phyloP scores from a whole-genome alignment of 2,797 vertebrate species.

The Erpetoichthys calabaricus region DNA sequence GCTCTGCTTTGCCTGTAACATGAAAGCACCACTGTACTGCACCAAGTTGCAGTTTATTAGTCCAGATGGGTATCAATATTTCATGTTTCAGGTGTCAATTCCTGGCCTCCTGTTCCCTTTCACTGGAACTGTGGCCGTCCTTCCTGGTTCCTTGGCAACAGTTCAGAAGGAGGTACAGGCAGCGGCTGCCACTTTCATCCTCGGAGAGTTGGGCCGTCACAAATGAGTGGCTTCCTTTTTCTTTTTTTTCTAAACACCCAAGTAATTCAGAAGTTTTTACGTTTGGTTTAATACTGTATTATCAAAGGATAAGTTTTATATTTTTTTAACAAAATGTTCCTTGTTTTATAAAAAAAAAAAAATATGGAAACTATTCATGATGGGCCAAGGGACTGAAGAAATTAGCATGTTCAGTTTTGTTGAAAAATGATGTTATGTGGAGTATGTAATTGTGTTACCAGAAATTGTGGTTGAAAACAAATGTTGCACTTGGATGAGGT shows the following conservation, averaged over 20 bases:
- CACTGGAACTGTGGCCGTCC: slow-evolving; percentile 30
- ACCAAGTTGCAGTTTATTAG: slow-evolving; percentile 32
- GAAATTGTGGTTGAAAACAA: too few relatives aligned
- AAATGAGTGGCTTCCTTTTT: background rate
- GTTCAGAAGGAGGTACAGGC: slow-evolving; percentile 24
- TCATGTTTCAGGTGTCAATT: slow-evolving; percentile 51
- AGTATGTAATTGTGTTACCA: too few relatives aligned
- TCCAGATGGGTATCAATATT: slow-evolving; percentile 44
- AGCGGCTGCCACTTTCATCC: slow-evolving; percentile 31
- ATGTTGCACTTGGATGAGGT: too few relatives aligned
- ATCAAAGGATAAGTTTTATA: too few relatives aligned
- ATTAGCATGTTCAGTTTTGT: too few relatives aligned
- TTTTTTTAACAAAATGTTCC: too few relatives aligned
- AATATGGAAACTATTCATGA: too few relatives aligned
- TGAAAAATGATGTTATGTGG: too few relatives aligned
- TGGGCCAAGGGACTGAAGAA: too few relatives aligned
- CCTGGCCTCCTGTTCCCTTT: slow-evolving; percentile 30
- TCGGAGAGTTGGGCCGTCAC: slow-evolving; percentile 23
- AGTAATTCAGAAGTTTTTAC: too few relatives aligned
- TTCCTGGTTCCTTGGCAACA: slow-evolving; percentile 16
- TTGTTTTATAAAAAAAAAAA: too few relatives aligned
- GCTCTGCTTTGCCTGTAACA: slow-evolving; percentile 29
- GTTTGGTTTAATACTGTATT: too few relatives aligned
- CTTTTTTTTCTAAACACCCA: background rate
- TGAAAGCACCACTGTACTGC: slow-evolving; percentile 42